Evolutionary conservation across 1,140 invertebrate genomes (phyloP).

Genomic region (Eriocheir sinensis): DNA sequence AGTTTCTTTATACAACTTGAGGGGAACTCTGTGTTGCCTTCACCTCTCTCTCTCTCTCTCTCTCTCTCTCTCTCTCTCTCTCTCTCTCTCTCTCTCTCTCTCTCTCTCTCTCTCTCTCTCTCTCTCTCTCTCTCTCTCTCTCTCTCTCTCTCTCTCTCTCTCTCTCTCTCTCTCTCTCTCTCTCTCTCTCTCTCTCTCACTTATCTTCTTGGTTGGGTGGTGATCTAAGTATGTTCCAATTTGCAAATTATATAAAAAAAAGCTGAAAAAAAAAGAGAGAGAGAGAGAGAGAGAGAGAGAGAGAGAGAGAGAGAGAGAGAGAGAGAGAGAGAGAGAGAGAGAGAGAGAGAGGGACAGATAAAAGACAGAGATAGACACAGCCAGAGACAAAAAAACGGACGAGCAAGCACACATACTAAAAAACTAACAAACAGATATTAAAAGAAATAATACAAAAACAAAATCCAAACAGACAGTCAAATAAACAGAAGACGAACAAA

Average conservation of each 20-base stretch:
- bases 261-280: too few relatives aligned
- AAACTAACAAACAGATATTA: neutral
- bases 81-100: neutral
- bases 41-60: neutral
- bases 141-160: slow-evolving; percentile 10
- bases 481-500: too few relatives aligned
- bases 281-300: slow-evolving; percentile 29
- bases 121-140: neutral
- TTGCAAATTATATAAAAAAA: too few relatives aligned
- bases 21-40: too few relatives aligned
- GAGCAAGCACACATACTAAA: neutral
- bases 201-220: too few relatives aligned
- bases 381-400: neutral
- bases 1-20: too few relatives aligned
- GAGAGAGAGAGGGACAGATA: neutral
- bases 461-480: too few relatives aligned
- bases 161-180: too few relatives aligned
- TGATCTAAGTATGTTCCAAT: too few relatives aligned
- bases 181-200: too few relatives aligned
- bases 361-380: neutral
- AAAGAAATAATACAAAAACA: too few relatives aligned
- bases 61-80: slow-evolving; percentile 36
- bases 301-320: slow-evolving; percentile 35
- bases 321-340: slow-evolving; percentile 44
- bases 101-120: too few relatives aligned